A percentile compares a stretch with the other conserved stretches of the same genome.
phyloP scores from a whole-genome alignment of 2,113 vertebrate species.

The Oreochromis tanganicae region DNA sequence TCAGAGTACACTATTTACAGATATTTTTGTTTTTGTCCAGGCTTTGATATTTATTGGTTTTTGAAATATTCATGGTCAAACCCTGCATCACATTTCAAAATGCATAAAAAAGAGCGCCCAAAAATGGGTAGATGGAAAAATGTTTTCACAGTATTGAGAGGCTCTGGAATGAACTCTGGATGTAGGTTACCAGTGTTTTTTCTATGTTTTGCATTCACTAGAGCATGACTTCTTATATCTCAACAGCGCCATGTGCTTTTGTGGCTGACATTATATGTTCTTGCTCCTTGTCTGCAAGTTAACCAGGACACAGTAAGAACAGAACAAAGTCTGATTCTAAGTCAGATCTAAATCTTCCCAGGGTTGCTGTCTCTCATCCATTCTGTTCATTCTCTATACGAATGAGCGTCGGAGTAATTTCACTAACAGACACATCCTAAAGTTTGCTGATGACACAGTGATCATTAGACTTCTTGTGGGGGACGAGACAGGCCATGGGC shows the following conservation, averaged over 20 bases:
- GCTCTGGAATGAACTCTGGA: not conserved
- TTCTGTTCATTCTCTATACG: not conserved
- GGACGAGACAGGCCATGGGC: not conserved
- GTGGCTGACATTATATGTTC: not conserved
- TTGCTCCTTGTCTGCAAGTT: not conserved
- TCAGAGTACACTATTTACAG: not conserved
- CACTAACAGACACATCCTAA: not conserved
- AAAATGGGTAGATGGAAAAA: not conserved
- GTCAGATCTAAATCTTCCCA: not conserved
- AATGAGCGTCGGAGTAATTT: not conserved
- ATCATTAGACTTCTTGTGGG: not conserved
- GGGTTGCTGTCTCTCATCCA: not conserved
- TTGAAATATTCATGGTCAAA: not conserved
- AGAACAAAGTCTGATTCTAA: not conserved
- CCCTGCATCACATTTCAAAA: not conserved
- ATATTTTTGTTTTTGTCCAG: not conserved
- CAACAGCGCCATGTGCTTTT: fast-evolving
- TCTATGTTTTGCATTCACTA: not conserved
- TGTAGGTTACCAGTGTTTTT: not conserved
- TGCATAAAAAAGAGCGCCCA: not conserved
- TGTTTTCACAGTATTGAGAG: not conserved
- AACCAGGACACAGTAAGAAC: not conserved
- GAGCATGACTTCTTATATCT: not conserved
- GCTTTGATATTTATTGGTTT: not conserved
- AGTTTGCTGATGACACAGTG: not conserved